Evolutionary conservation across 2,888 invertebrate species (phyloP).

Genomic region (Bellardia pandia): DNA sequence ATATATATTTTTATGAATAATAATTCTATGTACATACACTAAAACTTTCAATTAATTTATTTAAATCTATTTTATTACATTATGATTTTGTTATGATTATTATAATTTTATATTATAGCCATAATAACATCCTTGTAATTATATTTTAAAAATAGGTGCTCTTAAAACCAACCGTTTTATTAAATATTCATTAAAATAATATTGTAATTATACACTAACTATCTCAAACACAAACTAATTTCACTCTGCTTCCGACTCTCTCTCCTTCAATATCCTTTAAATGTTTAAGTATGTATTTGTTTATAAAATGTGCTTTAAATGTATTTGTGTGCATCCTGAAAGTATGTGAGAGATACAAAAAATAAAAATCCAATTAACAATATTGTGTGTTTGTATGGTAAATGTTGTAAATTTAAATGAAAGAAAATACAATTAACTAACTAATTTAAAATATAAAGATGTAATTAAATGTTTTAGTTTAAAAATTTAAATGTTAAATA

Average conservation of each 20-base stretch:
- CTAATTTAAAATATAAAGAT: constrained; percentile 11
- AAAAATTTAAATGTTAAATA: background rate
- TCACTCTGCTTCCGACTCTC: background rate
- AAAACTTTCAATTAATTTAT: background rate
- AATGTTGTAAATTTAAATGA: constrained; percentile 44
- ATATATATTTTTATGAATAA: background rate
- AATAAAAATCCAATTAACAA: constrained; percentile 24
- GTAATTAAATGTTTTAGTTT: background rate
- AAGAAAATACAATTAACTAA: constrained; percentile 21
- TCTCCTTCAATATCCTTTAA: background rate
- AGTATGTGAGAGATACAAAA: constrained; percentile 18
- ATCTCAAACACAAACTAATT: background rate
- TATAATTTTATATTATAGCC: background rate
- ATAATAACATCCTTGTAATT: background rate
- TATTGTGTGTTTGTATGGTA: constrained; percentile 27
- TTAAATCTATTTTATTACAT: background rate
- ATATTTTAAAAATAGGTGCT: constrained; percentile 1
- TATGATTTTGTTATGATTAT: background rate
- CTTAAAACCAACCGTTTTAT: background rate
- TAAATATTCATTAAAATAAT: constrained; percentile 25
- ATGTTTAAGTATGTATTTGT: background rate
- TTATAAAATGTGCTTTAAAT: constrained; percentile 4
- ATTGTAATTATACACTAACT: constrained; percentile 12
- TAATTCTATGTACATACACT: too few species aligned
- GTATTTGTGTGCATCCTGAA: constrained; percentile 36